Base-by-base conservation (phyloP, 2,888 invertebrate species). In the Elgonia sp. region DNA sequence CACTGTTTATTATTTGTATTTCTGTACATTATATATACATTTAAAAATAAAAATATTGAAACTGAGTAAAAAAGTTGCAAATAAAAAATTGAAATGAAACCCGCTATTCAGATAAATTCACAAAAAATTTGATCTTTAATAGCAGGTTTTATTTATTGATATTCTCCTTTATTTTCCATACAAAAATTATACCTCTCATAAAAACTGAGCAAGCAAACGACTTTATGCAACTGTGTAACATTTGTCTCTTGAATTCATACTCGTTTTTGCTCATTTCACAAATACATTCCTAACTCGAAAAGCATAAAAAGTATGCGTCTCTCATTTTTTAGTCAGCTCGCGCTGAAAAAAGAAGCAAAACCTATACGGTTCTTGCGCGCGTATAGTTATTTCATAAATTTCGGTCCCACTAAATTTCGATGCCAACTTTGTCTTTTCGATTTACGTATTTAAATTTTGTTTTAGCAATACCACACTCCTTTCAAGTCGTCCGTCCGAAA, bases 361-460 rank as follows among this genome's bases (percentile, higher is more conserved):
- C 4, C 16, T n/a, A n/a, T n/a, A 8, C 53, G 40, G 14, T 37
- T 14, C 21, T 62, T 21, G 9, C 42, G 60, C 20, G 50, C 62
- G 57, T 57, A 29, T 29, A 46, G 80, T 75, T 60, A 39, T 46
- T 75, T 67, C 75, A 83, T 83, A 75, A 75, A 83, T 83, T 83
- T 42, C 40, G 50, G 50, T 7, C 39, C 60, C 67, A 53, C 73
- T 73, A 65, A 65, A 82, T 82, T 82, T 73, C 73, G 53, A 29
- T 20, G 50, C 29, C 5, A 75, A 75, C 75, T 83, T 83, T 83
- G 83, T 83, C 83, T 83, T 83, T 55, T 42, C 67, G 83, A 75
- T 62, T 75, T 57, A 50, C 75, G 83, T 20, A 50, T 69, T 75
- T 73, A 75, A 75, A 83, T 83, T 42, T 75, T 83, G 75, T 83